phyloP scores from a whole-genome alignment of 2,797 vertebrate species.

The Syngnathus acus region DNA sequence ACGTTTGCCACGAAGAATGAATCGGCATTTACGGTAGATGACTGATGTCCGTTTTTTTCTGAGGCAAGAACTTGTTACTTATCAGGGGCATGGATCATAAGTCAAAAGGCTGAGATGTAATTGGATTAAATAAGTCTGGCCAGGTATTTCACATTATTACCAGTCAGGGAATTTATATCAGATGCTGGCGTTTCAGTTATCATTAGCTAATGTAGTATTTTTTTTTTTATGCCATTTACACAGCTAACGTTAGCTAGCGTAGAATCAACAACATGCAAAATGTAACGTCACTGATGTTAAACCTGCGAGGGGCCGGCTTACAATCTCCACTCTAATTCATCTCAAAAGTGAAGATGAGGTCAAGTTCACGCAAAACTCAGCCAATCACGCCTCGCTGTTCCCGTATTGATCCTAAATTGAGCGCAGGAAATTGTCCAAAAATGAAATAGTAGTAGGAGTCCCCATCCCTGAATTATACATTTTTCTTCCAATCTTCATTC shows the following conservation, averaged over 20 bases:
- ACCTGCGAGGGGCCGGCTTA: not conserved
- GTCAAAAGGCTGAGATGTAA: conserved; percentile 48
- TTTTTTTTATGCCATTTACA: not conserved
- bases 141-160: conserved; percentile 10
- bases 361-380: not conserved
- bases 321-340: not conserved
- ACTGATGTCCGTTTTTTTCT: conserved; percentile 52
- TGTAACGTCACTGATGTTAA: not conserved
- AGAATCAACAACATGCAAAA: not conserved
- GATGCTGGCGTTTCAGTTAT: not conserved
- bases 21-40: conserved; percentile 49
- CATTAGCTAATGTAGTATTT: not conserved
- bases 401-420: not conserved
- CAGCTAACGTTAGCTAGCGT: not conserved
- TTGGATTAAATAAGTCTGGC: conserved; percentile 48
- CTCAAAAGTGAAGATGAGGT: not conserved
- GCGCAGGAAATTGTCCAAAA: not conserved
- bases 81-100: conserved; percentile 54
- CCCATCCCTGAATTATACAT: not conserved
- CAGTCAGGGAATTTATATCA: not conserved
- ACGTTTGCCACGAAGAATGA: conserved; percentile 48
- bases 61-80: conserved; percentile 56
- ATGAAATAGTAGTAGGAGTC: not conserved
- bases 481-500: not conserved
- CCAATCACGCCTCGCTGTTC: not conserved